Evolutionary conservation across 2,888 invertebrate species (phyloP).

Genomic region (Chironomus riparius): DNA sequence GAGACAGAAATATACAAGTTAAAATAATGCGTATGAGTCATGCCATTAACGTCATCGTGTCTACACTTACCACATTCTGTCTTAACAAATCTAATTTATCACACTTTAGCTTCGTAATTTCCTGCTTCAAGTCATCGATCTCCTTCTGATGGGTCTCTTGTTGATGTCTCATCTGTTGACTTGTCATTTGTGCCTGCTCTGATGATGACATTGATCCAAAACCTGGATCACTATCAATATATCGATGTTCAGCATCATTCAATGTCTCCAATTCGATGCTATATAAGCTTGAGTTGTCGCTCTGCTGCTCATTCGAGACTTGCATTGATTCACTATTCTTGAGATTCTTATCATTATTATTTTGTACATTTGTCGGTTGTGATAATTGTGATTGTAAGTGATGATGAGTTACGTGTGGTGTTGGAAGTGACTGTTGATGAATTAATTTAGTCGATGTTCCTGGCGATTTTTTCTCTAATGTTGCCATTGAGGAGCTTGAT

Average conservation of each 20-base stretch:
- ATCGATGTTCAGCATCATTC: conserved; percentile 47
- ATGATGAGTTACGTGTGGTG: background rate
- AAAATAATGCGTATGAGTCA: background rate
- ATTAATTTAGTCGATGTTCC: background rate
- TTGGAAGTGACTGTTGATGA: conserved; percentile 3
- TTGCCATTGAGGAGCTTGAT: conserved; percentile 19
- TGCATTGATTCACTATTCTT: conserved; percentile 12
- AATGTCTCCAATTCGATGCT: conserved; percentile 77
- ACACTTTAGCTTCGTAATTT: conserved; percentile 85
- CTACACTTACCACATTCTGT: conserved; percentile 83
- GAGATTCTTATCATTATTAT: conserved; percentile 3
- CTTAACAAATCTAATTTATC: conserved; percentile 89
- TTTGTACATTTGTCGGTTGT: background rate
- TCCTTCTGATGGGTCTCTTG: conserved; percentile 36
- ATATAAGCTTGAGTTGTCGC: conserved; percentile 87
- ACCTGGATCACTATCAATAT: conserved; percentile 94
- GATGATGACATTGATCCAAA: conserved; percentile 92
- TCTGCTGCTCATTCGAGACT: conserved; percentile 35
- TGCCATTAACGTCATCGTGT: background rate
- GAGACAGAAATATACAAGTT: background rate
- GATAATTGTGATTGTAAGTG: background rate
- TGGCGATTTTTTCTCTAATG: conserved; percentile 12
- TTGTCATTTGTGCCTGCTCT: conserved; percentile 43
- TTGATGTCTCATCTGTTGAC: background rate
- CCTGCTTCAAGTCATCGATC: conserved; percentile 67